Base-by-base conservation (phyloP, 2,888 invertebrate genomes). In the Pantelozetes paolii region DNA sequence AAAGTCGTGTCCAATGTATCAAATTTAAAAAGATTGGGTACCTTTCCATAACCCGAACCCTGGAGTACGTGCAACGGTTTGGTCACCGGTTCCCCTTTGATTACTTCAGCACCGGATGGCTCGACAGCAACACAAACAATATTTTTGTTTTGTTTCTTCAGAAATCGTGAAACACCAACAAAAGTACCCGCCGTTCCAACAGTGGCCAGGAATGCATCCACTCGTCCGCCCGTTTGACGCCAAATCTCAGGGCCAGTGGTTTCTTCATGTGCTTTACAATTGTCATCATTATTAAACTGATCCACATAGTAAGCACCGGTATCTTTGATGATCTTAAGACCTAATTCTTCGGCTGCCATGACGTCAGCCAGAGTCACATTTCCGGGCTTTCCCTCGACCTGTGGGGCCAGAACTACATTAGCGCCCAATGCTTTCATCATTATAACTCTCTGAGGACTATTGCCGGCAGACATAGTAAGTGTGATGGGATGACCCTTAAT, bases 221-320 rank as follows among this genome's bases (percentile, higher is more conserved):
- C 78, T 71, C 79, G 77, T 48, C 80, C 80, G 6, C 77, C 74
- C 6, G 80, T 81, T 73, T 81, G 80, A 28, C 72, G 57, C 80
- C 80, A 81, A 40, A 81, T 81, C 75, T 81, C 81, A 6, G 80
- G 80, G 20, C 80, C 81, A 1, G 81, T 81, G 1, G 79, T 80
- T 23, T 78, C 73, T 71, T 80, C 79, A 76, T 81, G 80, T 26
- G 80, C 77, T 26, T 72, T 74, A 9, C 80, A 80, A 75, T 81
- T 80, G 73, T 77, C 78, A 0, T 42, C 64, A 28, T 74, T 74
- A 48, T 72, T 72, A n/a, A 74, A 73, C 28, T 74, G 74, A 18
- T 74, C 40, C n/a, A 75, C 73, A 71, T 74, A 75, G 26, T 71
- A 74, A 62, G 71, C 71, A 18, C 59, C 69, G 15, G 70, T 69